phyloP scores from a whole-genome alignment of 2,888 invertebrate species.

The Prenolepis imparis region DNA sequence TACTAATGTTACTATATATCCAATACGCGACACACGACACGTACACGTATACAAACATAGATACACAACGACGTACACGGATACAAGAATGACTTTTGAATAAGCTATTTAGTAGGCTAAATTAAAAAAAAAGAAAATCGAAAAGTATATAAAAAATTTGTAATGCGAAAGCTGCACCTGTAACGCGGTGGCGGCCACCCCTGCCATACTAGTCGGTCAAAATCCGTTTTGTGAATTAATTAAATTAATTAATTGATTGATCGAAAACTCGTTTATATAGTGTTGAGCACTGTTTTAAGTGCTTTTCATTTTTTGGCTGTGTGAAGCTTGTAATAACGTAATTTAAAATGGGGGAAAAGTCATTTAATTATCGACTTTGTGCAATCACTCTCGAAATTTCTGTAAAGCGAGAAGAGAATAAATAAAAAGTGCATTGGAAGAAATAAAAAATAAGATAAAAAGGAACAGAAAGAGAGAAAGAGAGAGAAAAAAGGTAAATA shows the following conservation, averaged over 20 bases:
- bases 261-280: constrained; percentile 87
- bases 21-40: constrained; percentile 33
- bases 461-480: not conserved
- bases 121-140: constrained; percentile 34
- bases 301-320: constrained; percentile 90
- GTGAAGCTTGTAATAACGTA: constrained; percentile 87
- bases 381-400: constrained; percentile 78
- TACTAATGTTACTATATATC: constrained; percentile 67
- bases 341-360: constrained; percentile 78
- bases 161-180: constrained; percentile 60
- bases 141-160: constrained; percentile 52
- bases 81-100: constrained; percentile 60
- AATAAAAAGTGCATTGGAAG: constrained; percentile 6
- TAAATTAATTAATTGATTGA: constrained; percentile 83
- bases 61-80: not conserved
- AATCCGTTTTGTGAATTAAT: constrained; percentile 81
- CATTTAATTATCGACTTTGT: constrained; percentile 72
- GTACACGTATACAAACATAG: constrained; percentile 6
- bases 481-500: not conserved
- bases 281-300: constrained; percentile 90
- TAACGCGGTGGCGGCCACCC: constrained; percentile 74
- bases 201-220: constrained; percentile 80
- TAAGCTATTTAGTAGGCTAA: constrained; percentile 63
- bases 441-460: not conserved
- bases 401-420: constrained; percentile 55